phyloP scores from a whole-genome alignment of 2,113 vertebrate genomes.

The Mungos mungo region DNA sequence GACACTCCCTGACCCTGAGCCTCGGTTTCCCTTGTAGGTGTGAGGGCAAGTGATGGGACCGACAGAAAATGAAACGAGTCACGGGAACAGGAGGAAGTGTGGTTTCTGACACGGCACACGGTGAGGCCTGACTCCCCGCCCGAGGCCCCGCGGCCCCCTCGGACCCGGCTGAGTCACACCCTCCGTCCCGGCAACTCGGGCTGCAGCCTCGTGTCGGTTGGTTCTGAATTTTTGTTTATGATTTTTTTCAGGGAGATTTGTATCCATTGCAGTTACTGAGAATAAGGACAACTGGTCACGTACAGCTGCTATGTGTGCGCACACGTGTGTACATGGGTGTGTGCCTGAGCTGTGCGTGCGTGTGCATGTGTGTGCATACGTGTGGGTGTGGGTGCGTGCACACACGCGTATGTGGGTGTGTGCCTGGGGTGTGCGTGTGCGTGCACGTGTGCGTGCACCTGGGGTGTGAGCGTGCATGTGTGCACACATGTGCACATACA shows the following conservation, averaged over 20 bases:
- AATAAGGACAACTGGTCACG: not conserved
- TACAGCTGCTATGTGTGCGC: rapidly evolving
- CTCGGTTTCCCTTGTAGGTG: not conserved
- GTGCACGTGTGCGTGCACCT: too few species aligned
- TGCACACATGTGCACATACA: too few species aligned
- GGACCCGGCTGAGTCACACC: not conserved
- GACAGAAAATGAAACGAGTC: not conserved
- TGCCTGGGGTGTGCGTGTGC: too few species aligned
- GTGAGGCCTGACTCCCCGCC: not conserved
- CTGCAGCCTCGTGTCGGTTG: rapidly evolving
- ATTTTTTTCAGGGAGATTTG: not conserved
- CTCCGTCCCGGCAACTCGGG: rapidly evolving
- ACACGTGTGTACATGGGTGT: rapidly evolving
- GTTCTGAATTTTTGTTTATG: not conserved
- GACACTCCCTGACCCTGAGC: too few species aligned
- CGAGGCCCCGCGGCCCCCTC: not conserved
- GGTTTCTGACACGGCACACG: not conserved
- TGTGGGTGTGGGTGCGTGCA: too few species aligned
- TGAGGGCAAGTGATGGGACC: not conserved
- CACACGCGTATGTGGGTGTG: too few species aligned
- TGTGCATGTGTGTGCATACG: not conserved
- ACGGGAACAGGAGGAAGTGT: not conserved
- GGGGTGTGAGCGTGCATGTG: too few species aligned
- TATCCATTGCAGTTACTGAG: not conserved
- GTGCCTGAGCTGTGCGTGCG: too few species aligned